Base-by-base conservation (phyloP, 1,140 invertebrate genomes). In the Apis dorsata region DNA sequence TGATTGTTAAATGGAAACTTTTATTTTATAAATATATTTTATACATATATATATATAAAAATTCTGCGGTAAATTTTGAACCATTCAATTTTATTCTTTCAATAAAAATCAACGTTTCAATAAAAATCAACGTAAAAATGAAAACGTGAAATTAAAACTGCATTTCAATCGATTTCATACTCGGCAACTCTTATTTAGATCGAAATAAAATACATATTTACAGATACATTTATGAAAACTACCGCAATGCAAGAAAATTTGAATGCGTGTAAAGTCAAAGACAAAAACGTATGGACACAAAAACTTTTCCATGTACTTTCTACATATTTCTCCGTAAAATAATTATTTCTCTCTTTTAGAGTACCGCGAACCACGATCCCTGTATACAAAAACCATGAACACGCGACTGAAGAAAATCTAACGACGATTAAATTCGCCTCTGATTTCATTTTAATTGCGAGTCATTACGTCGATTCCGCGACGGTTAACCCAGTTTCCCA, bases 401-500 rank as follows among this genome's bases (percentile, higher is more conserved):
- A 57, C 71, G 71, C 53, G 71, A 73, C 28, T 21, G 4, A 59
- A 57, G 55, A 24, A 73, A 73, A 57, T 55, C 71, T 8, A 73
- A 57, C 53, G 44, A 57, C 53, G 24, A 34, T 28, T 34, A 73
- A 73, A 73, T 73, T 57, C 71, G 53, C 28, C 55, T 73, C 12
- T 73, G 71, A 84, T 88, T 87, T 89, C 90, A 88, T 91, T 90
- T 86, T 86, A 87, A 86, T 89, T 88, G 88, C 79, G 77, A 79
- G 81, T 83, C 84, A 90, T 91, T 90, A 89, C 83, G 84, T 79
- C 76, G 77, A 91, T 89, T 84, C 87, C 86, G 71, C 85, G 86
- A 86, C 79, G 80, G 85, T 85, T 89, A 91, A 91, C 90, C 91
- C 86, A 91, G 82, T 91, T 91, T 34, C 85, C 77, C 60, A 81